Evolutionary conservation across 2,113 vertebrate species (phyloP).

Genomic region (Arizona elegans): DNA sequence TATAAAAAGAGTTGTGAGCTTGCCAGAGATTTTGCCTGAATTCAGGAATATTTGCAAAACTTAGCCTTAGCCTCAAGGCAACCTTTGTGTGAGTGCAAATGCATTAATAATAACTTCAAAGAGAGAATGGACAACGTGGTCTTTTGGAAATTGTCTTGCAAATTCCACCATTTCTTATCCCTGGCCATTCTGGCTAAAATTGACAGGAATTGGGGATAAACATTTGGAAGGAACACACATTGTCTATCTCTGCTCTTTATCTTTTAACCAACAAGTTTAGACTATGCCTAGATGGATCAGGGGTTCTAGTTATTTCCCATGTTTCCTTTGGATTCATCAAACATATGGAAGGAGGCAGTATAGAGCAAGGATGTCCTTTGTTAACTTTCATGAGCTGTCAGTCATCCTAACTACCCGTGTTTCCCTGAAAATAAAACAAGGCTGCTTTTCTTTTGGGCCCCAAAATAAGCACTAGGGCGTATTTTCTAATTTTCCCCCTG

Average conservation of each 20-base stretch:
- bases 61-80: background rate
- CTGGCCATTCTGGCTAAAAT: background rate
- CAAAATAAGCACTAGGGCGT: too few species aligned
- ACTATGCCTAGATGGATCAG: background rate
- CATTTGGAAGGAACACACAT: background rate
- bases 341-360: background rate
- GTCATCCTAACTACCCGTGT: background rate
- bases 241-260: background rate
- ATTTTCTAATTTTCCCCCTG: too few species aligned
- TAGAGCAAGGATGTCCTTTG: background rate
- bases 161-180: background rate
- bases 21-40: background rate
- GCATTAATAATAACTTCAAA: background rate
- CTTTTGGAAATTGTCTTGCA: background rate
- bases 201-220: background rate
- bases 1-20: background rate
- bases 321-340: background rate
- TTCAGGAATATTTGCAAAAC: background rate
- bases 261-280: background rate
- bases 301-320: background rate
- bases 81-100: background rate
- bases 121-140: background rate
- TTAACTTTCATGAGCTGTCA: background rate
- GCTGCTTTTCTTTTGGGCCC: too few species aligned
- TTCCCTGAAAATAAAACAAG: too few species aligned